Percentiles rank a stretch among this genome's conserved stretches.
These are phyloP conservation scores for Lamproptera curius DNA, from an alignment of 2,888 invertebrate species.

Conservation along the genomic window DNA sequence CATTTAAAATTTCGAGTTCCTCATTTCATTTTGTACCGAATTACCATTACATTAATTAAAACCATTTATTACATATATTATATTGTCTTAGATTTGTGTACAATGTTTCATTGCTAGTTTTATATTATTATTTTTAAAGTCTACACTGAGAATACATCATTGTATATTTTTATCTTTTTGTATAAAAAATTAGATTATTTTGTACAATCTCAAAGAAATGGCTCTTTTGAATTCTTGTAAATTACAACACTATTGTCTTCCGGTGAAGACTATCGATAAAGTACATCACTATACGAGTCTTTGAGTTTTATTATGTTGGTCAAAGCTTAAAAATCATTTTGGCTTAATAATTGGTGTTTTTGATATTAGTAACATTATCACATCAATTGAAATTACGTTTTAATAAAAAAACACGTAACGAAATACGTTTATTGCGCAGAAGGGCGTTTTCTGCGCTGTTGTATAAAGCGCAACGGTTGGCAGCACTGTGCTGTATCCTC, in stretches of 20 bases:
- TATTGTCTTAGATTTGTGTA: no score
- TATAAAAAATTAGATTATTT: no score
- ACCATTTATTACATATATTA: no score
- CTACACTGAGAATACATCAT: no score
- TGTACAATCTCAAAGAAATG: no score
- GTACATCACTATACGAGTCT: constrained; percentile 27
- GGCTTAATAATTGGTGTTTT: constrained; percentile 2
- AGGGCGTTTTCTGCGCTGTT: constrained; percentile 58
- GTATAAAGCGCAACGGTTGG: constrained; percentile 60
- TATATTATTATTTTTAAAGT: no score
- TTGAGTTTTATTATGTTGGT: constrained; percentile 24
- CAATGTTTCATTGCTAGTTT: no score
- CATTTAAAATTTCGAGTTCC: no score
- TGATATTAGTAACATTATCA: constrained; percentile 1
- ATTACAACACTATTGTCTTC: constrained; percentile 41
- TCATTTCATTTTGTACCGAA: no score
- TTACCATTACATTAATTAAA: no score
- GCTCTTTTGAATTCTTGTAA: no score
- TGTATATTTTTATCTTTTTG: no score
- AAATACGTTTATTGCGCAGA: constrained; percentile 42
- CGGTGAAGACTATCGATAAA: constrained; percentile 27
- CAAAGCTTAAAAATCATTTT: neutral
- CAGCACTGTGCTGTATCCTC: constrained; percentile 62
- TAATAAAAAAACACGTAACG: constrained; percentile 2
- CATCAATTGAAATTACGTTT: neutral